Base-by-base conservation (phyloP, 2,888 invertebrate species). In the Diploptera punctata region DNA sequence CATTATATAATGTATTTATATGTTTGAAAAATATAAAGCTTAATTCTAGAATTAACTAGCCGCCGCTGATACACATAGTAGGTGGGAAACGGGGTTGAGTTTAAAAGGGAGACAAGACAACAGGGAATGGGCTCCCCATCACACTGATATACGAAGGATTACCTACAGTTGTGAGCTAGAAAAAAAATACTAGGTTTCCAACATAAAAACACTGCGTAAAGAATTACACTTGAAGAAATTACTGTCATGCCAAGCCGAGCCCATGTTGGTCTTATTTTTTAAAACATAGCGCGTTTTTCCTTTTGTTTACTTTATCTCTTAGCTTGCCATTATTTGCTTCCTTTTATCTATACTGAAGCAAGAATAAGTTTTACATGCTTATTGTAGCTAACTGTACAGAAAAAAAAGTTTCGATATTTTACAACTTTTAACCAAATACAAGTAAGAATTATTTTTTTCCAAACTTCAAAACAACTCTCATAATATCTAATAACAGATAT, bases 81-180 rank as follows among this genome's bases (percentile, higher is more conserved):
- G n/a, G n/a, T n/a, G n/a, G n/a, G n/a, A n/a, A n/a, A n/a, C n/a
- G n/a, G n/a, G n/a, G n/a, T n/a, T n/a, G n/a, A n/a, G n/a, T n/a
- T n/a, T n/a, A n/a, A 9, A 43, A 24, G 65, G 52, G 52, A 10
- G 49, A 24, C 52, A 24, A 52, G 52, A 52, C 52, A 52, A 52
- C 52, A 52, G 52, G 24, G 24, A 52, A 52, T 52, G 52, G 52
- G 52, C 24, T 52, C 24, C 52, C 4, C 52, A 29, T 68, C 49
- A 29, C n/a, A 13, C 29, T 29, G 21, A 29, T 49, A 68, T 44
- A 26, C 47, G 49, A 68, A 67, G 67, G 68, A 68, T 29, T 49
- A 49, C 33, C 49, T 68, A 47, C n/a, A 44, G 44, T 38, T 21
- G 43, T 13, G 24, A 24, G 44, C 44, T 19, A 65, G 43, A n/a